Conservation (phyloP, 2,888 invertebrate genomes). For the Cephus rjabovi region DNA sequence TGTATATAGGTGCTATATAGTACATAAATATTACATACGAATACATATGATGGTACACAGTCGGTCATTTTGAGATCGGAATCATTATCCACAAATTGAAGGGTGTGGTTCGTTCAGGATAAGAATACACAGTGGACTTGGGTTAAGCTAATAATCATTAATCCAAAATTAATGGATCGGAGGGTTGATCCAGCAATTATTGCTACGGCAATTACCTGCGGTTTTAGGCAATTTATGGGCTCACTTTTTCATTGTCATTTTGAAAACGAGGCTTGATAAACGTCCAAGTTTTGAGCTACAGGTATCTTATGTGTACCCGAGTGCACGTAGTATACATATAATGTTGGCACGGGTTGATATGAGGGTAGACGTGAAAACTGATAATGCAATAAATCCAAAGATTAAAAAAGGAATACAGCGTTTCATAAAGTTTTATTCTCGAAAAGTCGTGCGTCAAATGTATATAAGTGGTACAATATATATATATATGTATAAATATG, state of each 20-base stretch:
- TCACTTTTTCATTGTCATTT: neutral
- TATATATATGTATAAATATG: conserved; percentile 10
- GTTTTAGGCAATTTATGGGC: neutral
- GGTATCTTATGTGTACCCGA: neutral
- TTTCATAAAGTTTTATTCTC: conserved; percentile 61
- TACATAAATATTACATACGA: neutral
- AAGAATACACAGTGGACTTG: neutral
- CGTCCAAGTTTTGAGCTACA: neutral
- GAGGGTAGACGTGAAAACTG: neutral
- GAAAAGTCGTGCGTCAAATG: conserved; percentile 60
- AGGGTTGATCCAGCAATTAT: neutral
- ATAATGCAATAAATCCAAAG: neutral
- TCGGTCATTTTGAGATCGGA: neutral
- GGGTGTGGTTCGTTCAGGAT: neutral
- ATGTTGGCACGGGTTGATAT: neutral
- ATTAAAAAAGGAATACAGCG: conserved; percentile 44
- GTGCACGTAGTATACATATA: neutral
- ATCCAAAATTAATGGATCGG: neutral
- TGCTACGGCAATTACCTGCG: neutral
- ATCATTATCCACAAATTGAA: neutral
- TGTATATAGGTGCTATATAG: neutral
- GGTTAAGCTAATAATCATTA: neutral
- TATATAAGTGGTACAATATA: conserved; percentile 34
- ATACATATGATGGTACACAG: neutral
- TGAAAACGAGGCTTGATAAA: neutral